A percentile compares a stretch with the other conserved stretches of the same genome.
Evolutionary conservation across 2,888 invertebrate species (phyloP).

Genomic region (Helleia helle): DNA sequence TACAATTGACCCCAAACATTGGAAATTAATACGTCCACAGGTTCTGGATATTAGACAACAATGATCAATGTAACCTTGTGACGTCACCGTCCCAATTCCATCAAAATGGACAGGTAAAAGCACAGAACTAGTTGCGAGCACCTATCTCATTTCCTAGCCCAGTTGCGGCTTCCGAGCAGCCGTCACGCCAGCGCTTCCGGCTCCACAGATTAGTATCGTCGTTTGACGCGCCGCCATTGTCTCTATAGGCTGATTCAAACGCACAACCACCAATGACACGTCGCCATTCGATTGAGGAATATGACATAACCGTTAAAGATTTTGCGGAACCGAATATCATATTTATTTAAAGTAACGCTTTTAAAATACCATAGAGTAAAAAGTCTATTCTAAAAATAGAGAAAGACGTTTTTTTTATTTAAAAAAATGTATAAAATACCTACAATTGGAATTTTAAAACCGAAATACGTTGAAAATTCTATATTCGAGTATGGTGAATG

Average conservation of each 20-base stretch:
- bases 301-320: too few species aligned
- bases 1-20: background rate
- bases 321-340: too few species aligned
- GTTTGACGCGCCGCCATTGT: constrained; percentile 63
- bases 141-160: constrained; percentile 74
- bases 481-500: constrained; percentile 42
- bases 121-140: constrained; percentile 44
- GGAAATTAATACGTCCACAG: background rate
- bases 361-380: too few species aligned
- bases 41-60: too few species aligned
- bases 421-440: background rate
- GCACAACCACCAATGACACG: constrained; percentile 4
- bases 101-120: constrained; percentile 36
- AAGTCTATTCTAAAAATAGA: too few species aligned
- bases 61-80: constrained; percentile 21
- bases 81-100: constrained; percentile 42
- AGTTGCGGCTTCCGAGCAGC: constrained; percentile 65
- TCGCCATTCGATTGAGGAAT: background rate
- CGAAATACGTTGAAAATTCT: constrained; percentile 32
- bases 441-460: constrained; percentile 18
- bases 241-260: constrained; percentile 47
- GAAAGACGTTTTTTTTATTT: background rate
- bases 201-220: constrained; percentile 69
- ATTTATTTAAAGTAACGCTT: too few species aligned
- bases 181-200: constrained; percentile 57